Evolutionary conservation across 2,888 invertebrate genomes (phyloP), one percentile per base, ranked within the genome.

Genomic region (Pyrrhia umbra): DNA sequence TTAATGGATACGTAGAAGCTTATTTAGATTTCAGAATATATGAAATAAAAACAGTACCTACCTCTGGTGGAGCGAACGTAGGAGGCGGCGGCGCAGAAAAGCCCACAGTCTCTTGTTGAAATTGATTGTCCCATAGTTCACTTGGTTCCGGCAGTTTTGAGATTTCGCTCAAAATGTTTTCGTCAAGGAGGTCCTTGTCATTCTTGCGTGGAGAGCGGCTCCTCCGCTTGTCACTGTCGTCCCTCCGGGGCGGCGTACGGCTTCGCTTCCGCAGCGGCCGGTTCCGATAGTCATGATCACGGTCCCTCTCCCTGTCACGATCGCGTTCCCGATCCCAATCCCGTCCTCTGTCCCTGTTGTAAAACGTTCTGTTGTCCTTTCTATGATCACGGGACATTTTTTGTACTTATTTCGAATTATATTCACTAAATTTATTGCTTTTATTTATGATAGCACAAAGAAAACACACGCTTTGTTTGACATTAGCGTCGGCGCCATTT

Each of bases 161-260:
- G 45, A 94, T 93, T 65, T 94, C 94, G 70, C 88, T 92, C 52
- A 94, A 78, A 65, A 94, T 93, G 54, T 93, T 94, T 13, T 94
- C 94, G 39, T 94, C 94, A 6, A 93, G 59, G 23, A 90, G 52
- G 27, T 93, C 93, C 61, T 94, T 94, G 3, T 93, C 93, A 49
- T 73, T 83, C 66, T 90, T 92, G 2, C 90, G 83, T 0, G 93
- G 94, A 0, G 94, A 88, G 6, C 92, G 88, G 67, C 92, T 72
- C 13, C 72, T 58, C 1, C 84, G 87, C 68, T 89, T 90, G 4
- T 81, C 85, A 1, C 68, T 77, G 0, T 83, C 82, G 16, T 85
- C 82, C 2, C 77, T 70, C 15, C 85, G 81, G 2, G 75, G 70
- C 37, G 90, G 87, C 56, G 90, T 90, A 15, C 89, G 86, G 74